These are phyloP conservation scores for Bellardia bayeri DNA, from an alignment of 2,888 invertebrate genomes.

Conservation along the genomic window DNA sequence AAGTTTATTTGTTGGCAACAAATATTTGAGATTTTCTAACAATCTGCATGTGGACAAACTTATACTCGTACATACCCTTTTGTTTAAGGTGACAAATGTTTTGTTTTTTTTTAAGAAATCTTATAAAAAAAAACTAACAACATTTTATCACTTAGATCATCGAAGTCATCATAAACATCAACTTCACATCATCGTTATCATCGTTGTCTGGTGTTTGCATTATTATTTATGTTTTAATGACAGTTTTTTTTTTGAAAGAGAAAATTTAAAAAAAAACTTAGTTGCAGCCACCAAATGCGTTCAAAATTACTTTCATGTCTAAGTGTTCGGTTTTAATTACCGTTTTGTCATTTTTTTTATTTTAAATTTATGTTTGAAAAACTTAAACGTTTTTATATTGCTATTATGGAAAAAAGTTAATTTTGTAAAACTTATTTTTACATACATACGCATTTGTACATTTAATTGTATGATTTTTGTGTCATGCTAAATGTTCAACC, in stretches of 20 bases:
- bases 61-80: not conserved
- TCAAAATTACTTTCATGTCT: conserved; percentile 39
- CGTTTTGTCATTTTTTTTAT: conserved; percentile 2
- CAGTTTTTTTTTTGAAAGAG: not conserved
- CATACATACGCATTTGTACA: not conserved
- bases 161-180: conserved; percentile 22
- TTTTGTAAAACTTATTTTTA: not conserved
- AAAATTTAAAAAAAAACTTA: conserved; percentile 2
- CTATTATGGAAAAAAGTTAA: conserved; percentile 20
- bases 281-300: conserved; percentile 17
- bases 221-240: not conserved
- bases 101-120: not conserved
- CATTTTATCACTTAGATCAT: conserved; percentile 30
- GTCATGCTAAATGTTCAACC: conserved; percentile 7
- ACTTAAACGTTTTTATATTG: conserved; percentile 8
- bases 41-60: not conserved
- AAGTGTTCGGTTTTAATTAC: conserved; percentile 41
- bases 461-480: not conserved
- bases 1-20: conserved; percentile 37
- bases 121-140: not conserved
- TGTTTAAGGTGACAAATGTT: not conserved
- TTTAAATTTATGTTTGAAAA: not conserved
- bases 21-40: conserved; percentile 9
- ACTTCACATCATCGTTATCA: not conserved
- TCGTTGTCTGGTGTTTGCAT: too few species aligned